Percentiles rank a stretch among this genome's conserved stretches.
phyloP scores from a whole-genome alignment of 2,888 invertebrate species.

The Pomacea canaliculata region DNA sequence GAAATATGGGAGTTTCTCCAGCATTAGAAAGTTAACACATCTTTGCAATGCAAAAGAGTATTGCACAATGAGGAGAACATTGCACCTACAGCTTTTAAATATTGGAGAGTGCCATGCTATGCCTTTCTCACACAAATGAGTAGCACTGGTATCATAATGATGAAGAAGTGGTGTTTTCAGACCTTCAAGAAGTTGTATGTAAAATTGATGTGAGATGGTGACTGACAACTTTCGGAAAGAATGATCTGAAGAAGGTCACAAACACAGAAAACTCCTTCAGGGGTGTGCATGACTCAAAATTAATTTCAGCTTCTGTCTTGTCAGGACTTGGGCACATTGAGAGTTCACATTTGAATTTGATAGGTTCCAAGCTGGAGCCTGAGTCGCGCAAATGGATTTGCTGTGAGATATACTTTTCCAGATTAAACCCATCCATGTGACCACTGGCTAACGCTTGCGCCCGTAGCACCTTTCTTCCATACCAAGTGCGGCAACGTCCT shows the following conservation, averaged over 20 bases:
- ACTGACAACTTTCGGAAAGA: constrained; percentile 16
- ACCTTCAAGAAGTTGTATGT: no score
- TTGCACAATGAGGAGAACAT: no score
- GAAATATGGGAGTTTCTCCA: no score
- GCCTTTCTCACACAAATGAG: no score
- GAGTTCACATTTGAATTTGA: constrained; percentile 9
- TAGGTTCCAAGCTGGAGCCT: background rate
- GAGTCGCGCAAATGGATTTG: constrained; percentile 18
- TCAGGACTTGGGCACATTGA: background rate
- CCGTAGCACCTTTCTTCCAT: constrained; percentile 31
- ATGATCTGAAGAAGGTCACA: constrained; percentile 31
- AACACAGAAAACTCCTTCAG: constrained; percentile 37
- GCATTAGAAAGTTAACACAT: no score
- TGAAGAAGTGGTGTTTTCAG: background rate
- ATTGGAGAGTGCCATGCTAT: background rate
- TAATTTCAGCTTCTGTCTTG: constrained; percentile 3
- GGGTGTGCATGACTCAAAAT: constrained; percentile 4
- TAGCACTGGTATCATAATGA: no score
- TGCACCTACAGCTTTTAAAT: background rate
- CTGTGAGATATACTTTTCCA: constrained; percentile 33
- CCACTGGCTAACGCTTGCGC: constrained; percentile 36
- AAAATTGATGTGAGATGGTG: no score
- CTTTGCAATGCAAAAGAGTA: no score
- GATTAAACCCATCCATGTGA: constrained; percentile 18
- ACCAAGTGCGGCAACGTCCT: constrained; percentile 28